Evolutionary conservation across 1,140 invertebrate species (phyloP).

Genomic region (Hormaphis cornu): DNA sequence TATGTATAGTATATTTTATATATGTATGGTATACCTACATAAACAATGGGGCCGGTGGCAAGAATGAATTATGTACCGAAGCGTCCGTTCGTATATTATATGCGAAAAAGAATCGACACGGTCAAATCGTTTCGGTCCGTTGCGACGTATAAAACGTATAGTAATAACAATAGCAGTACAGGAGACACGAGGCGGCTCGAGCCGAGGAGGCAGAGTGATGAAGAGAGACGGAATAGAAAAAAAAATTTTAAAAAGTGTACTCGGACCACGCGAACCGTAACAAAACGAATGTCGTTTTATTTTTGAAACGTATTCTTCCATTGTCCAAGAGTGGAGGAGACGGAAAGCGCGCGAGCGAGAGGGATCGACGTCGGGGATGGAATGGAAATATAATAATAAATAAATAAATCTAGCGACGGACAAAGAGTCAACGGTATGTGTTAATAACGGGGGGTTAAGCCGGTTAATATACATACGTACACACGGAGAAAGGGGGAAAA

Average conservation of each 20-base stretch:
- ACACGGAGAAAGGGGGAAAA: neutral
- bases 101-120: neutral
- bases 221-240: constrained; percentile 5
- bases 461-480: constrained; percentile 23
- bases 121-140: constrained; percentile 18
- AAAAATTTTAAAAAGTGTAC: constrained; percentile 6
- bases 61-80: constrained; percentile 5
- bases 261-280: constrained; percentile 20
- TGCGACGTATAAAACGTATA: constrained; percentile 16
- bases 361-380: constrained; percentile 5
- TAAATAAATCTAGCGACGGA: constrained; percentile 10
- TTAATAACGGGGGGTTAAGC: constrained; percentile 31
- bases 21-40: constrained; percentile 5
- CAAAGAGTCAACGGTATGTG: constrained; percentile 30
- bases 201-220: too few relatives aligned
- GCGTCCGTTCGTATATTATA: neutral
- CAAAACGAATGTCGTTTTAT: constrained; percentile 31
- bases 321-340: neutral
- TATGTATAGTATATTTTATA: too few relatives aligned
- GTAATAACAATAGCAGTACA: too few relatives aligned
- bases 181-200: too few relatives aligned
- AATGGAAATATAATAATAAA: constrained; percentile 5
- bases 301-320: constrained; percentile 23
- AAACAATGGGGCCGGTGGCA: constrained; percentile 4
- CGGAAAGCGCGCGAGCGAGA: too few relatives aligned